Conservation (phyloP, 1,140 invertebrate genomes). For the Chlorops oryzae region DNA sequence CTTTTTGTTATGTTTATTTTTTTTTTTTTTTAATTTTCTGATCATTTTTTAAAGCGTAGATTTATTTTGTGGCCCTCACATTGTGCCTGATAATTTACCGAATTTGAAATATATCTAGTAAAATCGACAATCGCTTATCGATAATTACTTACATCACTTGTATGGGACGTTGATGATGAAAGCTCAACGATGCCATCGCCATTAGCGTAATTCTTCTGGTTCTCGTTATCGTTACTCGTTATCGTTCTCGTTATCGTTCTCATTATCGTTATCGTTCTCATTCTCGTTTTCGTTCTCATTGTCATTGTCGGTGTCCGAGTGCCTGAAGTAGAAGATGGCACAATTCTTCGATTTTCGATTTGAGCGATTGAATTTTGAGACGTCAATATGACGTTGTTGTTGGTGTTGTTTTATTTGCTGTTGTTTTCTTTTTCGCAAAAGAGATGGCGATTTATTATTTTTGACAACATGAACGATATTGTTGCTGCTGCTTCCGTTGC, state of each 20-base stretch:
- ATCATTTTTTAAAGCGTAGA: too few species aligned
- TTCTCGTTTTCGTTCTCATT: conserved; percentile 25
- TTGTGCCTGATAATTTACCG: too few species aligned
- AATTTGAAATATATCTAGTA: too few species aligned
- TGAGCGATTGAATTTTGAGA: conserved; percentile 58
- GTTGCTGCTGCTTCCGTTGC: conserved; percentile 14
- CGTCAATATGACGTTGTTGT: conserved; percentile 49
- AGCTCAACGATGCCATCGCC: not conserved
- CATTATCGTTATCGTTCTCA: conserved; percentile 11
- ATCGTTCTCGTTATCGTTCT: not conserved
- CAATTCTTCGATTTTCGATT: conserved; percentile 72
- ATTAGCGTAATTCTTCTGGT: too few species aligned
- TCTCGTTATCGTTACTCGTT: conserved; percentile 1
- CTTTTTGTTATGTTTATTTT: too few species aligned
- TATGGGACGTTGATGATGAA: conserved; percentile 15
- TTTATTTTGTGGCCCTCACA: too few species aligned
- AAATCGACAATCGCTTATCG: too few species aligned
- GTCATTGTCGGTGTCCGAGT: conserved; percentile 77
- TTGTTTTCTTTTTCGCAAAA: conserved; percentile 15
- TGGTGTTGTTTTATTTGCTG: conserved; percentile 47
- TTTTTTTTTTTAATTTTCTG: too few species aligned
- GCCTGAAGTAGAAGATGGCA: conserved; percentile 76
- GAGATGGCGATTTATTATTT: conserved; percentile 30
- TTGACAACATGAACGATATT: conserved; percentile 7
- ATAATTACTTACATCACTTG: conserved; percentile 37